Evolutionary conservation across 2,797 vertebrate species (phyloP).

Genomic region (Harpagifer antarcticus): DNA sequence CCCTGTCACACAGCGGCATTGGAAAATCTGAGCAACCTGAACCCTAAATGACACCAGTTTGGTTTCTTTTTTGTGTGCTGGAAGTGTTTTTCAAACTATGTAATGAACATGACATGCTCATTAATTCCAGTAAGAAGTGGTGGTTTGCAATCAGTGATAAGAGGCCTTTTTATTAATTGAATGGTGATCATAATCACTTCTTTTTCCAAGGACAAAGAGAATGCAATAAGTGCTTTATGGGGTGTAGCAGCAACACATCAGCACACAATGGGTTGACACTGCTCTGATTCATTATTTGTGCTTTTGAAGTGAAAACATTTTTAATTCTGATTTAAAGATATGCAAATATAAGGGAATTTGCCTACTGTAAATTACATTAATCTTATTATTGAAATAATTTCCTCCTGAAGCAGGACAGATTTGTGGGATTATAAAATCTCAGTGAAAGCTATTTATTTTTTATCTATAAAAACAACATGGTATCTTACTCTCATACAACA

Average conservation of each 20-base stretch:
- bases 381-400: not conserved
- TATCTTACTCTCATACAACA: not conserved
- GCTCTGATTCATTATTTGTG: not conserved
- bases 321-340: not conserved
- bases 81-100: not conserved
- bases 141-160: conserved; percentile 16
- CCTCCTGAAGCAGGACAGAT: not conserved
- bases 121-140: not conserved
- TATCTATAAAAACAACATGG: no score
- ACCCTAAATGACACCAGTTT: no score
- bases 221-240: not conserved
- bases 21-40: no score
- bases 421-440: not conserved
- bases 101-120: conserved; percentile 6
- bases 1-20: conserved; percentile 9
- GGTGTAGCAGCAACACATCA: not conserved
- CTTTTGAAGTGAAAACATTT: not conserved
- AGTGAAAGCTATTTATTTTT: no score
- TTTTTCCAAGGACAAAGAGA: conserved; percentile 8
- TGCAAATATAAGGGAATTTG: no score
- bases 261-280: not conserved
- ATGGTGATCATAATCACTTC: conserved; percentile 14
- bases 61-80: not conserved
- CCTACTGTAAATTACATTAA: not conserved
- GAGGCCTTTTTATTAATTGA: not conserved